A percentile compares a stretch with the other conserved stretches of the same genome.
phyloP scores from a whole-genome alignment of 1,140 invertebrate genomes.

The Zaprionus taronus region DNA sequence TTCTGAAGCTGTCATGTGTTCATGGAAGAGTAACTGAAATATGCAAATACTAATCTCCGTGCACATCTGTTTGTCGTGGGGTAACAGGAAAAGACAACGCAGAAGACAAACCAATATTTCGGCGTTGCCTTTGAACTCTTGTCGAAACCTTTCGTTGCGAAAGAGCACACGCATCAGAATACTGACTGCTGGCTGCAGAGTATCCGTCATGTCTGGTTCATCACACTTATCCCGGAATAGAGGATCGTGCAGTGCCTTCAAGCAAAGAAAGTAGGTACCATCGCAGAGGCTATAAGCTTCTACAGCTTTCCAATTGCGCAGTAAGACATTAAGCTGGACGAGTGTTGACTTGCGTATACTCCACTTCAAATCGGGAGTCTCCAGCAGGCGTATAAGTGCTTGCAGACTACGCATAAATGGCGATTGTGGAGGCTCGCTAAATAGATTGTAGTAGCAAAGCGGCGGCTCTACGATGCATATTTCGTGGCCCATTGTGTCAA shows the following conservation, averaged over 20 bases:
- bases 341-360: slow-evolving; percentile 68
- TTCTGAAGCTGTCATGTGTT: slow-evolving; percentile 39
- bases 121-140: slow-evolving; percentile 34
- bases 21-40: slow-evolving; percentile 63
- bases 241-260: slow-evolving; percentile 47
- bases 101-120: slow-evolving; percentile 58
- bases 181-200: slow-evolving; percentile 58
- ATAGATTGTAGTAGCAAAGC: slow-evolving; percentile 38
- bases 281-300: slow-evolving; percentile 30
- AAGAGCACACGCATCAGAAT: slow-evolving; percentile 63
- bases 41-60: slow-evolving; percentile 55
- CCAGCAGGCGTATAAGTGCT: slow-evolving; percentile 56
- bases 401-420: slow-evolving; percentile 38
- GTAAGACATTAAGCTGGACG: slow-evolving; percentile 71
- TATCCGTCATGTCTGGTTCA: slow-evolving; percentile 42
- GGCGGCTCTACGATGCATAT: slow-evolving; percentile 50
- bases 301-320: slow-evolving; percentile 61
- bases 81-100: slow-evolving; percentile 51
- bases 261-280: slow-evolving; percentile 11
- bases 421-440: slow-evolving; percentile 22
- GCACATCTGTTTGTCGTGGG: slow-evolving; percentile 41
- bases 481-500: slow-evolving; percentile 37
- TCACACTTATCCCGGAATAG: background rate
- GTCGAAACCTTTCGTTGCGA: slow-evolving; percentile 35
- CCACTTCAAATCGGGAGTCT: slow-evolving; percentile 55